Percentiles rank a stretch among this genome's conserved stretches.
These are phyloP conservation scores for Avahi laniger DNA, from an alignment of 2,797 vertebrate genomes.

Conservation along the genomic window DNA sequence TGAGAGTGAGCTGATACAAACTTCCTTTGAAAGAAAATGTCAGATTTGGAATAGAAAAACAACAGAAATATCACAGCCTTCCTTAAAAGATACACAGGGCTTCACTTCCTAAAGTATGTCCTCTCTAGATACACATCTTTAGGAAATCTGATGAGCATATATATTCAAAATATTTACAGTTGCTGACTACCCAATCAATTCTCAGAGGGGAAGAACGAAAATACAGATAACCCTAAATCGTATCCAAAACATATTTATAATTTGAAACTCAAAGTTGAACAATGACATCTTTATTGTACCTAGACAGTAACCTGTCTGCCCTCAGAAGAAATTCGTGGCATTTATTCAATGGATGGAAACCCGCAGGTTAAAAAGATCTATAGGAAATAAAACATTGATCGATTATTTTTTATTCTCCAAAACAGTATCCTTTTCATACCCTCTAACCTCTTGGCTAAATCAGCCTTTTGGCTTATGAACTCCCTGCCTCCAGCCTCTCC, in stretches of 20 bases:
- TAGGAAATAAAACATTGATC: background rate
- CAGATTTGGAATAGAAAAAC: slow-evolving; percentile 62
- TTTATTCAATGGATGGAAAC: background rate
- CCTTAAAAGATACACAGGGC: slow-evolving; percentile 7
- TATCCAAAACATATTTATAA: background rate
- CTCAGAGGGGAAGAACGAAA: background rate
- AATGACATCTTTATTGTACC: background rate
- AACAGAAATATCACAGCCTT: slow-evolving; percentile 56
- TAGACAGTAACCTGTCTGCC: background rate
- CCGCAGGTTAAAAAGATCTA: background rate
- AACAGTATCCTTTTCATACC: background rate
- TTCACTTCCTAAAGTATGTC: background rate
- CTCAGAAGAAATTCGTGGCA: background rate
- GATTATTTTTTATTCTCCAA: background rate
- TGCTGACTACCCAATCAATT: background rate
- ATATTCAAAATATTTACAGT: background rate
- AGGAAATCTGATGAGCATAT: background rate
- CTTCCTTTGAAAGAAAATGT: slow-evolving; percentile 76
- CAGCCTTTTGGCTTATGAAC: background rate
- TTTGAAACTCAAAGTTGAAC: background rate
- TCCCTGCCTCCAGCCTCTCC: background rate
- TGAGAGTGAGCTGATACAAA: slow-evolving; percentile 69
- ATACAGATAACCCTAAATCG: background rate
- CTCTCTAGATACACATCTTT: background rate
- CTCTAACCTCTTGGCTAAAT: background rate